phyloP scores from a whole-genome alignment of 2,113 vertebrate species.

The Eira barbara region DNA sequence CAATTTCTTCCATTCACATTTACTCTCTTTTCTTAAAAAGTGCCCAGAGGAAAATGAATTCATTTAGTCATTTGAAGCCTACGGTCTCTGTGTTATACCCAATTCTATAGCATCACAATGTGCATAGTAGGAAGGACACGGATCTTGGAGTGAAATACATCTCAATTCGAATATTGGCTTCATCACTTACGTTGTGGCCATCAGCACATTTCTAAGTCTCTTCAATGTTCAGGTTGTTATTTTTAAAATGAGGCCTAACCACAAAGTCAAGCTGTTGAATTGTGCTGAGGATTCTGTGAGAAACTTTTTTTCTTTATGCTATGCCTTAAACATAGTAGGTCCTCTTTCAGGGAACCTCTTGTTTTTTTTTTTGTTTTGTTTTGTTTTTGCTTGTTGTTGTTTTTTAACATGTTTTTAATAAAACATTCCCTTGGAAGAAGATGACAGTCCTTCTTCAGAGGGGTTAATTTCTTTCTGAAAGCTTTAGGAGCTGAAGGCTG shows the following conservation, averaged over 20 bases:
- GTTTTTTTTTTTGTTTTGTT: background rate
- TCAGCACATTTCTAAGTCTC: background rate
- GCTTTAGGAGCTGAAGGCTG: background rate
- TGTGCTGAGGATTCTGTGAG: background rate
- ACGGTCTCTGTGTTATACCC: background rate
- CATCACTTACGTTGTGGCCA: background rate
- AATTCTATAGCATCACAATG: background rate
- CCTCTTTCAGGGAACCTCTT: background rate
- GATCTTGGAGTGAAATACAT: background rate
- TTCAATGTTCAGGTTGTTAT: background rate
- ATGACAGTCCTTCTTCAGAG: background rate
- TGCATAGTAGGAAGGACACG: background rate
- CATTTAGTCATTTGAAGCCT: background rate
- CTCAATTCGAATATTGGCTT: background rate
- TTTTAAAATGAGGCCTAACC: background rate
- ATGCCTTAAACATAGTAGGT: background rate
- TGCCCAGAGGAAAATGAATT: background rate
- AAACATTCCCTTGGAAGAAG: background rate
- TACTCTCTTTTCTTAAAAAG: background rate
- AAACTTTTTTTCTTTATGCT: background rate
- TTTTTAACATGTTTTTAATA: background rate
- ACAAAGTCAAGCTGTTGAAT: background rate
- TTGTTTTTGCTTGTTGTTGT: background rate
- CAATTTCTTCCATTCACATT: background rate
- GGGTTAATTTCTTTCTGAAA: constrained; percentile 44